Evolutionary conservation across 2,797 vertebrate species (phyloP).

Genomic region (Hydrocynus forskahlii): DNA sequence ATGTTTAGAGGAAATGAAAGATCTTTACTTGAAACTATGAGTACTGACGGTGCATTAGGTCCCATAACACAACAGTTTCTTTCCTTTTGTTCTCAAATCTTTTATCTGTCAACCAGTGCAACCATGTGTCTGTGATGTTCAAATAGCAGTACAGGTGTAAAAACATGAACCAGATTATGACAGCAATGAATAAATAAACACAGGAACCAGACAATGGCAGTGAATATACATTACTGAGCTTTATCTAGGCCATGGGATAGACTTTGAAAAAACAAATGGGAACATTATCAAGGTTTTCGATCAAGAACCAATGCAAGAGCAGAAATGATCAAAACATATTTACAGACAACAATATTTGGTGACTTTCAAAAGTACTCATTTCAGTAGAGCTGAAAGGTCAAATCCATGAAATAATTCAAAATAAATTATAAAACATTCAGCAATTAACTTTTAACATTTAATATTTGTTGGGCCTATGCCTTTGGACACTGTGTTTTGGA

Average conservation of each 20-base stretch:
- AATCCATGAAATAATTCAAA: too few relatives aligned
- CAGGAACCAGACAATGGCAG: conserved; percentile 51
- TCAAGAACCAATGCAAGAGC: conserved; percentile 24
- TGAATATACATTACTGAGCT: conserved; percentile 46
- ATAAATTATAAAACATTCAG: too few relatives aligned
- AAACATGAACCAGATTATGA: conserved; percentile 58
- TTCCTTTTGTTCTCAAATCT: conserved; percentile 1
- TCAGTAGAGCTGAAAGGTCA: too few relatives aligned
- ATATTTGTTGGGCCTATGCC: too few relatives aligned
- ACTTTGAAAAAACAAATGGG: conserved; percentile 37
- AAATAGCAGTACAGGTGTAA: conserved; percentile 56
- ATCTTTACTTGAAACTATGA: conserved; percentile 1
- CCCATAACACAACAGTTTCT: background rate
- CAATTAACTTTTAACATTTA: too few relatives aligned
- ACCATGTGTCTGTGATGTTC: conserved; percentile 43
- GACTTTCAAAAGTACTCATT: background rate
- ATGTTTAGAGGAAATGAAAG: background rate
- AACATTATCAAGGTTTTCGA: conserved; percentile 34
- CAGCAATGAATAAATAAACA: conserved; percentile 56
- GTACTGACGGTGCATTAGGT: background rate
- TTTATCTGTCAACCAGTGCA: background rate
- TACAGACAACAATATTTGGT: conserved; percentile 8
- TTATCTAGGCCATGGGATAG: conserved; percentile 51
- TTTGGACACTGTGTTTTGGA: too few relatives aligned
- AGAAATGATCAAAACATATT: conserved; percentile 21